These are phyloP conservation scores for Neolamprologus devosi DNA, from an alignment of 2,113 vertebrate species.

Conservation along the genomic window DNA sequence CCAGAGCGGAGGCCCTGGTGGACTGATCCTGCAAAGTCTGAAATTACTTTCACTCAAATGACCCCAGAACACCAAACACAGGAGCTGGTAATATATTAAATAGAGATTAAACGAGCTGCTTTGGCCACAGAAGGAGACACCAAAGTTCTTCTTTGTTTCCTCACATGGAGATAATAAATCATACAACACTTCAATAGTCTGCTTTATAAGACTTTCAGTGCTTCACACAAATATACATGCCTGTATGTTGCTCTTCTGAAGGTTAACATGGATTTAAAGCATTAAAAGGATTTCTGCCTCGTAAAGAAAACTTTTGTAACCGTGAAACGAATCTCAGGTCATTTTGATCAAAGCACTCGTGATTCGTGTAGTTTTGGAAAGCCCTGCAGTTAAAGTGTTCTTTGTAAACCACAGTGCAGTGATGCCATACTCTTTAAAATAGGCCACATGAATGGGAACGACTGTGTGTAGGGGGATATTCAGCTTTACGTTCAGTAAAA, in stretches of 20 bases:
- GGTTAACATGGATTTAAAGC: background rate
- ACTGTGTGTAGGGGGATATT: background rate
- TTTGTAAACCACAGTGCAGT: background rate
- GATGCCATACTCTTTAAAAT: background rate
- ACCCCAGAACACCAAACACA: background rate
- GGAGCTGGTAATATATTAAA: background rate
- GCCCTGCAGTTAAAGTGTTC: background rate
- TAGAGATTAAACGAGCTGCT: background rate
- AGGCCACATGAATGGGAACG: background rate
- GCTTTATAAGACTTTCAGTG: background rate
- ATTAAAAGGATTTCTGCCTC: background rate
- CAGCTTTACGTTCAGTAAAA: constrained; percentile 2
- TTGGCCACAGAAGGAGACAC: background rate
- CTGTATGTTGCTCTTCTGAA: background rate
- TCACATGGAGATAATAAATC: background rate
- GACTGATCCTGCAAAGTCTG: background rate
- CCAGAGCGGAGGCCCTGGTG: no score
- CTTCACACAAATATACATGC: background rate
- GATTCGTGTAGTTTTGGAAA: background rate
- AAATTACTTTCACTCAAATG: background rate
- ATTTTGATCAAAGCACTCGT: background rate
- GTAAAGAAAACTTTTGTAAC: background rate
- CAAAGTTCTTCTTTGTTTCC: background rate
- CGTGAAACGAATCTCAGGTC: background rate
- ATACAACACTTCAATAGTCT: background rate